phyloP scores from a whole-genome alignment of 2,113 vertebrate species.

The Scortum barcoo region DNA sequence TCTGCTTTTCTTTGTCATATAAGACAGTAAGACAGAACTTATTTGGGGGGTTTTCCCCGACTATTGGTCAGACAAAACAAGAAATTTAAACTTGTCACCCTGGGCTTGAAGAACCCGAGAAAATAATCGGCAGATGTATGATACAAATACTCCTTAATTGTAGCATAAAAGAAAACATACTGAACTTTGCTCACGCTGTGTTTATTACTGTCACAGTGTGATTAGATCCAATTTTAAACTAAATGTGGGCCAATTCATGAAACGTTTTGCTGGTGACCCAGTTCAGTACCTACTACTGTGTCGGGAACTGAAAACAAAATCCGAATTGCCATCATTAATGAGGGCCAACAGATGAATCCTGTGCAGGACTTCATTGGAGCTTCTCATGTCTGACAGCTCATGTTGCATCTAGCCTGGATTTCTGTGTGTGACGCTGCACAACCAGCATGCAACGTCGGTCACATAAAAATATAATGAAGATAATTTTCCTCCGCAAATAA shows the following conservation, averaged over 20 bases:
- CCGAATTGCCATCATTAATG: not conserved
- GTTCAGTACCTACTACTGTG: not conserved
- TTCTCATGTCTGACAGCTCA: not conserved
- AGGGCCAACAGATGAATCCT: not conserved
- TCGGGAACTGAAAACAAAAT: not conserved
- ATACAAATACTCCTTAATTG: too few relatives aligned
- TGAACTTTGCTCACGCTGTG: too few relatives aligned
- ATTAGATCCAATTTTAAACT: not conserved
- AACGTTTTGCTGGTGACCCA: too few relatives aligned
- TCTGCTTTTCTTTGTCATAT: not conserved
- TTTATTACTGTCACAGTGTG: not conserved
- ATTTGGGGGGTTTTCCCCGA: not conserved
- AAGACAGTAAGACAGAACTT: not conserved
- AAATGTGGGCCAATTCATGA: too few relatives aligned
- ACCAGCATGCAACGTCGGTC: not conserved
- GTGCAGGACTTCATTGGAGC: not conserved
- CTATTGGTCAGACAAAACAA: not conserved
- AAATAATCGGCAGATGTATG: not conserved
- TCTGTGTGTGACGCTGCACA: not conserved
- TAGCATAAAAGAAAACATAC: too few relatives aligned
- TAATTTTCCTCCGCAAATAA: not conserved
- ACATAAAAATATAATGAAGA: constrained; percentile 22
- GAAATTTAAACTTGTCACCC: not conserved
- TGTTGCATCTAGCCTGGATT: constrained; percentile 18
- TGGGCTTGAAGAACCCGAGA: not conserved